Percentiles rank a stretch among this genome's conserved stretches.
These are phyloP conservation scores for Drosophila carrolli DNA, from an alignment of 1,140 invertebrate genomes.

Conservation along the genomic window DNA sequence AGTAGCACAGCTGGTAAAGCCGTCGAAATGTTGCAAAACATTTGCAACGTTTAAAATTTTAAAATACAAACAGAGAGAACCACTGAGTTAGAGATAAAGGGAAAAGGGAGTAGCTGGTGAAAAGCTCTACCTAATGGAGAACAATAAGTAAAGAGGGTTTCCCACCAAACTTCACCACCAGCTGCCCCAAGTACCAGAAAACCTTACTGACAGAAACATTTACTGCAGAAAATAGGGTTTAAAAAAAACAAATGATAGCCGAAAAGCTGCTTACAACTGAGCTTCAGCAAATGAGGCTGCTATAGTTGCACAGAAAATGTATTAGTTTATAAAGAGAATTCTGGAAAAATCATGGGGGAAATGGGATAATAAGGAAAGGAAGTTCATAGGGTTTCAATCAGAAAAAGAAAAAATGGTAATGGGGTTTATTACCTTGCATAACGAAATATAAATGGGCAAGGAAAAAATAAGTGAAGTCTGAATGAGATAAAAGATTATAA, in stretches of 20 bases:
- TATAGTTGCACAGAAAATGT: conserved; percentile 25
- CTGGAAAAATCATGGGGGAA: not conserved
- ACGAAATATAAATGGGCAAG: not conserved
- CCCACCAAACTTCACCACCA: conserved; percentile 18
- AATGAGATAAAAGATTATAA: not conserved
- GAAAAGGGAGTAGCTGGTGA: not conserved
- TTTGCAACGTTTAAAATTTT: conserved; percentile 50
- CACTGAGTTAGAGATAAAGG: conserved; percentile 1
- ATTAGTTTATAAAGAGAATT: conserved; percentile 16
- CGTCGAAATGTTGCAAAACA: conserved; percentile 50
- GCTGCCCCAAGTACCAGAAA: conserved; percentile 31
- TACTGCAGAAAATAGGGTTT: conserved; percentile 34
- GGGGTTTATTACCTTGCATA: not conserved
- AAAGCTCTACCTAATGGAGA: conserved; percentile 43
- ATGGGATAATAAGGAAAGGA: conserved; percentile 10
- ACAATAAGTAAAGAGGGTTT: conserved; percentile 41
- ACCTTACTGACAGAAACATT: conserved; percentile 45
- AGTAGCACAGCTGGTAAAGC: conserved; percentile 36
- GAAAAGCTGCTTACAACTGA: conserved; percentile 39
- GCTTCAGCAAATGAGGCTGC: conserved; percentile 36
- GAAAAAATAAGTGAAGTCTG: not conserved
- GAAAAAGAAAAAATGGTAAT: not conserved
- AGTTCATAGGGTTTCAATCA: conserved; percentile 10
- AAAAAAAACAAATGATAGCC: conserved; percentile 5
- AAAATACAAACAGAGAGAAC: conserved; percentile 38